Conservation (phyloP, 2,113 vertebrate genomes). For the Synchiropus splendidus region DNA sequence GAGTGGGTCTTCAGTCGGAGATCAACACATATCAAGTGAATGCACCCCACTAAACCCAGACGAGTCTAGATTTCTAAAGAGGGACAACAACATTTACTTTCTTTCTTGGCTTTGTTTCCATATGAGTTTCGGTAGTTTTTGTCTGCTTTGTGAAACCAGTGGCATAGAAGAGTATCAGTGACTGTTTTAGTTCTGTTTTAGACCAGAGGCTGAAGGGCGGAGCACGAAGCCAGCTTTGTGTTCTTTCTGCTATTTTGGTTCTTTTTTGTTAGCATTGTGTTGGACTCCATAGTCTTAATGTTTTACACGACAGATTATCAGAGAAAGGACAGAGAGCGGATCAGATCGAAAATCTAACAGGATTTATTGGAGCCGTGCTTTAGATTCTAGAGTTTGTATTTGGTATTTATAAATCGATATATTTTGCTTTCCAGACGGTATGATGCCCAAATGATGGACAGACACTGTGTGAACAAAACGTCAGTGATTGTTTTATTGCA, state of each 20-base stretch:
- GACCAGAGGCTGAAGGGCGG: constrained; percentile 54
- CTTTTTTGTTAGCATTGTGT: constrained; percentile 40
- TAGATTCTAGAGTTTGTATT: constrained; percentile 63
- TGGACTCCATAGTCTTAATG: constrained; percentile 43
- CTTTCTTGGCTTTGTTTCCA: constrained; percentile 38
- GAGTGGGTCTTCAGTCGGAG: constrained; percentile 43
- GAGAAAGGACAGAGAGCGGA: constrained; percentile 20
- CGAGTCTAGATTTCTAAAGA: constrained; percentile 58
- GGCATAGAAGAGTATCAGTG: constrained; percentile 64
- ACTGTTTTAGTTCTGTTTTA: constrained; percentile 65
- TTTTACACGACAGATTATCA: constrained; percentile 36
- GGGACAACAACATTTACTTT: constrained; percentile 40
- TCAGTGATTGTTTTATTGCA: constrained; percentile 65
- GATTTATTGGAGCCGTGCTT: constrained; percentile 60
- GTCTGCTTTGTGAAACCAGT: constrained; percentile 65
- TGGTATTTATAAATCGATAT: no score
- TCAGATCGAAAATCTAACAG: constrained; percentile 58
- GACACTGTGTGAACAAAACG: constrained; percentile 60
- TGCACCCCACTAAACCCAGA: constrained; percentile 39
- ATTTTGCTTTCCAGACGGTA: constrained; percentile 60
- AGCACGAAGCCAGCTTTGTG: constrained; percentile 46
- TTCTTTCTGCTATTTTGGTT: constrained; percentile 54
- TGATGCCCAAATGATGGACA: constrained; percentile 49
- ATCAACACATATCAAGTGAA: constrained; percentile 72
- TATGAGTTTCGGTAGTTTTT: constrained; percentile 53